Evolutionary conservation across 2,113 vertebrate species (phyloP).

Genomic region (Quiscalus mexicanus): DNA sequence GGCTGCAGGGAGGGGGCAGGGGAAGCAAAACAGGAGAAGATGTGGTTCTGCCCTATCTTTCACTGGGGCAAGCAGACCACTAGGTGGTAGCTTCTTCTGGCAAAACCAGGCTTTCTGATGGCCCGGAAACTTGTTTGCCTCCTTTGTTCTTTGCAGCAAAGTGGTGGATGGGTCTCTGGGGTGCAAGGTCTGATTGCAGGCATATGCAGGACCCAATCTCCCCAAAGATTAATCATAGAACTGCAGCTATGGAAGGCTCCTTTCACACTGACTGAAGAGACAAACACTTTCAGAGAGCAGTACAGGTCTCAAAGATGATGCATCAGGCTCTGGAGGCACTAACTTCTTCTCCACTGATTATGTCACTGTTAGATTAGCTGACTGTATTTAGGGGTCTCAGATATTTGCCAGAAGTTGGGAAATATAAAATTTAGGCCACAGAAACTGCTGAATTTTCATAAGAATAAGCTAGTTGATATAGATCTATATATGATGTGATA

Average conservation of each 20-base stretch:
- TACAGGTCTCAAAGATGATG: not conserved
- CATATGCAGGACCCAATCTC: not conserved
- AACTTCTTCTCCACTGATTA: not conserved
- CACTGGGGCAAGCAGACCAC: not conserved
- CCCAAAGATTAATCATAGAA: not conserved
- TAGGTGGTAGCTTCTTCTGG: not conserved
- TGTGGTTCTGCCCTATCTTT: not conserved
- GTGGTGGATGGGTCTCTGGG: not conserved
- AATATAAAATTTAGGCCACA: not conserved
- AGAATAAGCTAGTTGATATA: not conserved
- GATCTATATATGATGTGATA: not conserved
- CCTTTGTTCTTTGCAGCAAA: not conserved
- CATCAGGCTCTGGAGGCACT: not conserved
- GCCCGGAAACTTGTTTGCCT: not conserved
- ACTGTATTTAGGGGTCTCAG: not conserved
- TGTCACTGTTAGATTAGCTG: not conserved
- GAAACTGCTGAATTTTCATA: not conserved
- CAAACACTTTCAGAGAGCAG: not conserved
- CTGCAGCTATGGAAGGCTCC: not conserved
- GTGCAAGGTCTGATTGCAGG: not conserved
- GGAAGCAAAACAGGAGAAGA: not conserved
- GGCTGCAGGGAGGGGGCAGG: not conserved
- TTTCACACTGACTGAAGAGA: not conserved
- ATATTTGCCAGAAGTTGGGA: not conserved
- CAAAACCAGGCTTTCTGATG: not conserved